These are phyloP conservation scores for Ammodytes marinus DNA, from an alignment of 2,113 vertebrate genomes.

Conservation along the genomic window DNA sequence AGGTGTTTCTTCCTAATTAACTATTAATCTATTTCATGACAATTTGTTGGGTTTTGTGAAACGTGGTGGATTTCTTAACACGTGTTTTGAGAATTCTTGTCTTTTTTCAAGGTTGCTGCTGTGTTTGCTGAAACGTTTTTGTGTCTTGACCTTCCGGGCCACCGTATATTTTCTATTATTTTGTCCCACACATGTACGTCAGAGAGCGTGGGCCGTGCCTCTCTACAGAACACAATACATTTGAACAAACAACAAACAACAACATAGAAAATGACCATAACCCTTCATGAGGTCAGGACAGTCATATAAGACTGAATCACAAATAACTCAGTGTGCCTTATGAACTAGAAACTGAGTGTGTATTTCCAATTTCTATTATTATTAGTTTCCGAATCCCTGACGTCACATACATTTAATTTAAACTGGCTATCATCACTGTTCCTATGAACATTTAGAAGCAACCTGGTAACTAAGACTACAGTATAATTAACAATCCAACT, in stretches of 20 bases:
- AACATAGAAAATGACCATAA: not conserved
- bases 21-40: too few species aligned
- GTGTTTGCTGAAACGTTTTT: too few species aligned
- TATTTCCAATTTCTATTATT: not conserved
- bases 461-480: not conserved
- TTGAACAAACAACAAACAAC: not conserved
- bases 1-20: too few species aligned
- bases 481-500: not conserved
- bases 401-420: too few species aligned
- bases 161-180: not conserved
- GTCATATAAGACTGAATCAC: not conserved
- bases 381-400: too few species aligned
- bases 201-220: not conserved
- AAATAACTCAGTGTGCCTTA: not conserved
- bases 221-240: not conserved
- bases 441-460: not conserved
- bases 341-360: not conserved
- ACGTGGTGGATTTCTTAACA: too few species aligned
- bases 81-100: too few species aligned
- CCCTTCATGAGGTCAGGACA: not conserved
- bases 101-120: too few species aligned
- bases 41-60: too few species aligned
- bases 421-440: not conserved
- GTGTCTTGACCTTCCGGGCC: too few species aligned
- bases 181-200: not conserved